Conservation (phyloP, 2,888 invertebrate species). For the Prosapia bicincta region DNA sequence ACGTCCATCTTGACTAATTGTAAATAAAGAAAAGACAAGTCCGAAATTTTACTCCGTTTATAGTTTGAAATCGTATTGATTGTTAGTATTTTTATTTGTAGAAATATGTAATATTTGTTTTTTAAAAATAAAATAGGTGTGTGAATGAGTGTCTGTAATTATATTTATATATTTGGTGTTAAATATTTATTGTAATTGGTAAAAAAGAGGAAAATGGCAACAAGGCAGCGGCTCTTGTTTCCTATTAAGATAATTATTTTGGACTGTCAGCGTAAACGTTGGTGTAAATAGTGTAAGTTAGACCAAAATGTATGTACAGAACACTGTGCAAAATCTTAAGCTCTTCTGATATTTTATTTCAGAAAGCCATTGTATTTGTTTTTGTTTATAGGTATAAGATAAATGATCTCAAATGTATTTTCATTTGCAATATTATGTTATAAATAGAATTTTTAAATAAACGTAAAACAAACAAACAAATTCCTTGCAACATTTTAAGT, state of each 20-base stretch:
- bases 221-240: slow-evolving; percentile 15
- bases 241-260: slow-evolving; percentile 4
- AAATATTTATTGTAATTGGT: slow-evolving; percentile 28
- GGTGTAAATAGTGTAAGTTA: background rate
- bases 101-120: slow-evolving; percentile 23
- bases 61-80: slow-evolving; percentile 11
- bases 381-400: background rate
- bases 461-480: background rate
- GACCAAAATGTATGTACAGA: background rate
- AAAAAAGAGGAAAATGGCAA: background rate
- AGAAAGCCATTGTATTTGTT: background rate
- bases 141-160: slow-evolving; percentile 31
- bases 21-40: slow-evolving; percentile 25
- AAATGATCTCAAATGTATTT: slow-evolving; percentile 2
- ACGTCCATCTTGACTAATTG: slow-evolving; percentile 9
- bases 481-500: background rate
- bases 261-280: background rate
- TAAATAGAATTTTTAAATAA: background rate
- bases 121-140: slow-evolving; percentile 23
- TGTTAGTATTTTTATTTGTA: slow-evolving; percentile 28
- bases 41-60: background rate
- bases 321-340: background rate
- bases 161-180: slow-evolving; percentile 32
- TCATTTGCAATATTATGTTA: background rate
- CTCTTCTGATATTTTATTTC: background rate